Conservation (phyloP, 2,888 invertebrate species). For the Lymantria dispar region DNA sequence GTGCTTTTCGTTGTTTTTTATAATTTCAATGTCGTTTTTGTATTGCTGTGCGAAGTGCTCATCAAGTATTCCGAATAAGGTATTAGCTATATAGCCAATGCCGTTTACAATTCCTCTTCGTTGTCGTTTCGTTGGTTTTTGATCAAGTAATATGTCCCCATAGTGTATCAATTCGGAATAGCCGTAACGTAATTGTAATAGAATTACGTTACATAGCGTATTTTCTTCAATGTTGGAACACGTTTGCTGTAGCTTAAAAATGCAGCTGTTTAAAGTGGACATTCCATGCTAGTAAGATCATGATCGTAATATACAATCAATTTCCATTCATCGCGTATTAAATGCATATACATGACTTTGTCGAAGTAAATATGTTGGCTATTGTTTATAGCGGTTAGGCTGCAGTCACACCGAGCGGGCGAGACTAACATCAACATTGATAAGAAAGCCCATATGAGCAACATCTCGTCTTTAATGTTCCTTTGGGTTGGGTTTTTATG, state of each 20-base stretch:
- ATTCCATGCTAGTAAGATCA: background rate
- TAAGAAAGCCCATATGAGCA: background rate
- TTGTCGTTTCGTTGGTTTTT: background rate
- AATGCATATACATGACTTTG: background rate
- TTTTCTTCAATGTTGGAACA: background rate
- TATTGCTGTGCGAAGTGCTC: constrained; percentile 14
- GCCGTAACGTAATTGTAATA: background rate
- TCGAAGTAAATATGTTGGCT: background rate
- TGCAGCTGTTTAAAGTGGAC: background rate
- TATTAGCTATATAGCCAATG: constrained; percentile 15
- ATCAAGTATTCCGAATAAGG: constrained; percentile 18
- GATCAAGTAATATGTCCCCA: background rate
- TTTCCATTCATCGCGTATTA: constrained; percentile 1
- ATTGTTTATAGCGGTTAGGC: background rate
- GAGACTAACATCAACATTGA: background rate
- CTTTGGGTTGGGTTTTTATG: background rate
- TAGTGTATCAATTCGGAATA: background rate
- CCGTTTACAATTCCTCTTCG: constrained; percentile 14
- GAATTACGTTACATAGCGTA: background rate
- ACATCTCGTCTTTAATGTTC: background rate
- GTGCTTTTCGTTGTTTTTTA: constrained; percentile 5
- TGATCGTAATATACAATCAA: constrained; percentile 3
- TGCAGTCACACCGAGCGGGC: background rate
- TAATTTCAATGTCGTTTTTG: constrained; percentile 9
- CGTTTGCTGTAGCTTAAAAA: background rate